A percentile compares a stretch with the other conserved stretches of the same genome.
Conservation (phyloP, 2,113 vertebrate species). For the Saimiri boliviensis region DNA sequence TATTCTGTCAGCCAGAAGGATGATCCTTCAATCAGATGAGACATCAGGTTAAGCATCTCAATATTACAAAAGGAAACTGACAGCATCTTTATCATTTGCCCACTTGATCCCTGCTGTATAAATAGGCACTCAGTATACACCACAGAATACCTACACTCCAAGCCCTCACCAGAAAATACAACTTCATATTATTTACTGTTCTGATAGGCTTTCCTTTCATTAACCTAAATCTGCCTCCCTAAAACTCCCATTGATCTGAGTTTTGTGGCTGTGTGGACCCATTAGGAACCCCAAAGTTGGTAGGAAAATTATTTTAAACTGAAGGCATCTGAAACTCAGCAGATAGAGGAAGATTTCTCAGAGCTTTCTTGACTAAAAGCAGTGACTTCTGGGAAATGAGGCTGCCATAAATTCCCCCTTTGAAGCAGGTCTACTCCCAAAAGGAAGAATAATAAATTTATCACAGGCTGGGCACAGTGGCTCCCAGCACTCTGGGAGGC, state of each 20-base stretch:
- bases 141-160: neutral
- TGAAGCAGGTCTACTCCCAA: neutral
- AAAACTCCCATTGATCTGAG: neutral
- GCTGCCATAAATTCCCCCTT: neutral
- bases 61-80: neutral
- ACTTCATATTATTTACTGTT: neutral
- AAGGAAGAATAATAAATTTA: neutral
- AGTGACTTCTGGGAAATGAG: neutral
- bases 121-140: neutral
- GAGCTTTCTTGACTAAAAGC: neutral
- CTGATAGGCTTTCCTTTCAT: neutral
- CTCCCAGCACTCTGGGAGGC: too few relatives aligned
- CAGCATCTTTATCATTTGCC: neutral
- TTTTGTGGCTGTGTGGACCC: neutral
- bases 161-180: neutral
- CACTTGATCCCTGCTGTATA: neutral
- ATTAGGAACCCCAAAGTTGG: neutral
- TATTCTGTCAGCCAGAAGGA: neutral
- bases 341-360: neutral
- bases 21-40: neutral
- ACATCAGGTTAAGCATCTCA: neutral
- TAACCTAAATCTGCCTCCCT: neutral
- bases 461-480: neutral
- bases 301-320: neutral
- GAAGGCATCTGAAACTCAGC: neutral